Percentiles rank a stretch among this genome's conserved stretches.
Conservation (phyloP, 2,888 invertebrate species). For the Nasonovia ribisnigri region DNA sequence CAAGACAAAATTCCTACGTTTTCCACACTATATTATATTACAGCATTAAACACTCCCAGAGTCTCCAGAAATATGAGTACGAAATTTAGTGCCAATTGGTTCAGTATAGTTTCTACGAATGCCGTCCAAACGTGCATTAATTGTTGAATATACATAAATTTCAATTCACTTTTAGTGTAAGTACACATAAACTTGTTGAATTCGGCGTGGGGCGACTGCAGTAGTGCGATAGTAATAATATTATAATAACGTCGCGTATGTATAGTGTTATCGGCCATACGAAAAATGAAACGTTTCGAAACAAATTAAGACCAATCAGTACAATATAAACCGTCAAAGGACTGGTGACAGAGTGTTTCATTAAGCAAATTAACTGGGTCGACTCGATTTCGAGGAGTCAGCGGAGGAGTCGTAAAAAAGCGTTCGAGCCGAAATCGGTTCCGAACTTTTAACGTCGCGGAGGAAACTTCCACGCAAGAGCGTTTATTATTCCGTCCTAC, state of each 20-base stretch:
- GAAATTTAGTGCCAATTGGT: not conserved
- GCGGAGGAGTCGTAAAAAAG: constrained; percentile 44
- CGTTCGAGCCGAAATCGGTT: constrained; percentile 50
- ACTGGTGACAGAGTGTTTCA: constrained; percentile 17
- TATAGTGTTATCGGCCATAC: not conserved
- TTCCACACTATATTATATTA: not conserved
- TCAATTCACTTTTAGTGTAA: not conserved
- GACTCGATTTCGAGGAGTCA: not conserved
- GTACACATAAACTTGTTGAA: not conserved
- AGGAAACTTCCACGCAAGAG: constrained; percentile 16
- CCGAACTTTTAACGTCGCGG: constrained; percentile 35
- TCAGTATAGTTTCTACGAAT: not conserved
- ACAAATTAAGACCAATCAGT: constrained; percentile 21
- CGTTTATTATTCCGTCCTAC: constrained; percentile 25
- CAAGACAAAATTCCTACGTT: not conserved
- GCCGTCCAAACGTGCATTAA: not conserved
- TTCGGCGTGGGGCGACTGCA: not conserved
- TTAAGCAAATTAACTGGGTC: constrained; percentile 27
- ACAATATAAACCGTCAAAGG: not conserved
- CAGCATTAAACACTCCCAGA: not conserved
- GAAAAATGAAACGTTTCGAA: not conserved
- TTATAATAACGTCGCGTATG: not conserved
- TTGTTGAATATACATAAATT: not conserved
- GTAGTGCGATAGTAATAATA: not conserved
- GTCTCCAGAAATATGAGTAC: not conserved